Evolutionary conservation across 2,888 invertebrate genomes (phyloP), one percentile per base, ranked within the genome.

Genomic region (Itoplectis maculator): DNA sequence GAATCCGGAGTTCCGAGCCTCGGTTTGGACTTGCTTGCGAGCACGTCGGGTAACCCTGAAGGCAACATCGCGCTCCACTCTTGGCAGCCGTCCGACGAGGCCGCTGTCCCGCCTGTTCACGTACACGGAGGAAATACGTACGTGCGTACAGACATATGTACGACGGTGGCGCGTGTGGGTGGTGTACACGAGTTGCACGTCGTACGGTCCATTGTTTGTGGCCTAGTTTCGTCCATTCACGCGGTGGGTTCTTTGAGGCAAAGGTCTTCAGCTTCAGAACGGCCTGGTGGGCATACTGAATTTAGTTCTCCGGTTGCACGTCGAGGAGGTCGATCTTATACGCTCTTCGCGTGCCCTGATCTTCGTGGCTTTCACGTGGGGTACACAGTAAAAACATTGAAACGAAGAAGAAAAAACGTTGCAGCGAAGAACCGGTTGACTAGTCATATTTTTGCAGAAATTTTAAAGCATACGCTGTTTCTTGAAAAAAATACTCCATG

Each of bases 191-290:
- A 88, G 87, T 63, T 37, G 59, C 78, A 51, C 47, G 56, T 69
- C 54, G 63, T 77, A 65, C 78, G 77, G 61, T 76, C 85, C 87
- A 90, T 90, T 90, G 90, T 90, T 88, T 88, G 88, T 88, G 89
- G 89, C 89, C 90, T 88, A 90, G 89, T 90, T 90, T 88, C 87
- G 85, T 82, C 85, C 85, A 83, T 88, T 86, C 86, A 85, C 75
- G 75, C 72, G 70, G 20, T 56, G 18, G 54, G 49, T 75, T 72
- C 75, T 79, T 82, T 66, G 49, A 72, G 75, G 75, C 79, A 76
- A 79, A 79, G 79, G 79, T 82, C 70, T n/a, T 82, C 70, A 79
- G 79, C 59, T 79, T 74, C 68, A 74, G 66, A 74, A 70, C 61
- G 49, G n/a, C 65, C 35, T 59, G 61, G 61, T 75, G 74, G 15